A percentile compares a stretch with the other conserved stretches of the same genome.
Evolutionary conservation across 2,113 vertebrate species (phyloP).

Genomic region (Notechis scutatus): DNA sequence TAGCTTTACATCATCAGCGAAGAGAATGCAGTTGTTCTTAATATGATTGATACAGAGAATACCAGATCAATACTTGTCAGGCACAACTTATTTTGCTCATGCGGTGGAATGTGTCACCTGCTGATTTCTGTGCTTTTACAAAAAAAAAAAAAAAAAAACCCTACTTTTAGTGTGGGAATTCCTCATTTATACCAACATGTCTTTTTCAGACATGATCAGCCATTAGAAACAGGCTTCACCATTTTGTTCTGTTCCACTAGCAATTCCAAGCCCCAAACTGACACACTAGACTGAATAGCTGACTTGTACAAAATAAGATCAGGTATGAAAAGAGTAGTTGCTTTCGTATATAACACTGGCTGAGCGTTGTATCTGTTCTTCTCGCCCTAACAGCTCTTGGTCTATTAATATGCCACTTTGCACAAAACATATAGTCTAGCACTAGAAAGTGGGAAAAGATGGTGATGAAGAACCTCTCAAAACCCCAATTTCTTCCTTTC

Average conservation of each 20-base stretch:
- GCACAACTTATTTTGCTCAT: background rate
- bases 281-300: background rate
- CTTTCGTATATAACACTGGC: conserved; percentile 2
- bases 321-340: conserved; percentile 14
- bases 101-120: background rate
- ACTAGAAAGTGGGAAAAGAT: conserved; percentile 47
- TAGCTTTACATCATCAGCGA: too few species aligned
- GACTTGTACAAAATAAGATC: conserved; percentile 5
- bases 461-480: conserved; percentile 45
- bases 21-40: too few species aligned
- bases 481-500: background rate
- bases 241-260: background rate
- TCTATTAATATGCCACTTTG: conserved; percentile 52
- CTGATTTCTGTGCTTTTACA: background rate
- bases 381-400: conserved; percentile 36
- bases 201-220: background rate
- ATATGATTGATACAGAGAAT: background rate
- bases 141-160: background rate
- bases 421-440: conserved; percentile 53
- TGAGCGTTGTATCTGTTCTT: conserved; percentile 33
- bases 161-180: background rate
- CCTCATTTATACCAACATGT: background rate
- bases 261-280: background rate
- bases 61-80: background rate
- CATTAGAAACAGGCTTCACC: background rate